Base-by-base conservation (phyloP, 2,113 vertebrate genomes). In the Ranitomeya imitator region DNA sequence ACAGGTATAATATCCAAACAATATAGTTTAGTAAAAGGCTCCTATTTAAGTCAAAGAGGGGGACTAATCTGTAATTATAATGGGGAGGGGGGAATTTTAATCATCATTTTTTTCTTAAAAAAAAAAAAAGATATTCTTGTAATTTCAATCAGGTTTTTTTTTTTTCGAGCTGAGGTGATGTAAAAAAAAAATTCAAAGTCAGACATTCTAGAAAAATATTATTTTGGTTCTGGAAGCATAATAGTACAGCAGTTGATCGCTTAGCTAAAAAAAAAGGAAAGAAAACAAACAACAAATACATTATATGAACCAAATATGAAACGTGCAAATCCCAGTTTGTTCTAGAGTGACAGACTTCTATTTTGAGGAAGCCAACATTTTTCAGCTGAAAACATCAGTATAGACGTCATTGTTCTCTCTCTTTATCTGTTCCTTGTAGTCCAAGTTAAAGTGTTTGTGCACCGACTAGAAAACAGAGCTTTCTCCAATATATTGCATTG, bases 121-220 rank as follows among this genome's bases (percentile, higher is more conserved):
- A 76, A 19, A 19, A 65, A 51, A 76, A 52, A 10, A 52, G 21
- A 51, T 74, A 18, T 45, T 78, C 19, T 54, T n/a, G 51, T 55
- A 4, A 59, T 31, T 57, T 57, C 54, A 59, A 21, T 14, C 12
- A 26, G n/a, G 6, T 3, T 45, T 45, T 31, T 31, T 31, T 31
- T 1, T 76, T 45, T 10, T 45, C 31, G 51, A 76, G 6, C 8
- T 45, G 14, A 81, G 37, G 14, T 37, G 63, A 12, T 71, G 21
- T 45, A 84, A 84, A 84, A 31, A 84, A 31, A 37, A 73, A 81
- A 15, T 18, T 74, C 23, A 87, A 69, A 67, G 61, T 69, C 77
- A 80, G 23, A 86, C 51, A 80, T 71, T 81, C 63, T 81, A 87
- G 78, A 67, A 71, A 87, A 87, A 87, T 81, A 87, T 71, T 87